Evolutionary conservation across 2,888 invertebrate genomes (phyloP), one percentile per base, ranked within the genome.

Genomic region (Palloptera scutellata): DNA sequence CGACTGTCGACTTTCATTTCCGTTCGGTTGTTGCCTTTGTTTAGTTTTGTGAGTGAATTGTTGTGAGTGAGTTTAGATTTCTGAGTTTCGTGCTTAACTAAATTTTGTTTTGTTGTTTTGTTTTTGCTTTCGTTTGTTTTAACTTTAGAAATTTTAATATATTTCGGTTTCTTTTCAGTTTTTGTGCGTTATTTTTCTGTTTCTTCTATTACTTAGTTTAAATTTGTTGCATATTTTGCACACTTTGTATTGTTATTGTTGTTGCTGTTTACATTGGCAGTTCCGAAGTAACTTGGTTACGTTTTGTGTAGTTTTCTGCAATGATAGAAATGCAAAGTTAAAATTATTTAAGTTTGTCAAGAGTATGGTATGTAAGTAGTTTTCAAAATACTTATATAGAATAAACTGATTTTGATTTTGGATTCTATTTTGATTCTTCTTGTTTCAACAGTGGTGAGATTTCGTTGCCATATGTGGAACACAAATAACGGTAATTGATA

Each of bases 181-280:
- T 30, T 30, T 30, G 30, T 30, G 30, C 30, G 30, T 30, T 30
- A n/a, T n/a, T 30, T 30, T 20, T 20, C 6, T n/a, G n/a, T n/a
- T 17, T 8, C 13, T 15, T 62, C 20, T 58, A 17, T 42, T 45
- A 6, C 13, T 59, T n/a, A 30, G 30, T 4, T 30, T 30, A 30
- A 30, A 6, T 30, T 8, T n/a, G 42, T 17, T 17, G 8, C 45
- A 60, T 30, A 1, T 30, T 20, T 9, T 59, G 19, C 43, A 12
- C n/a, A 2, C 52, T 42, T 54, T 61, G 40, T n/a, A 17, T 65
- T 59, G 61, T 61, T 45, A 43, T 43, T 40, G 12, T 54, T 65
- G 59, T 67, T 67, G 65, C 63, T 67, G 54, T 54, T 53, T 53
- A 62, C 45, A 69, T 43, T 69, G 69, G 67, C 71, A 71, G 30